Base-by-base conservation (phyloP, 2,888 invertebrate genomes). In the Stegophylla sp. region DNA sequence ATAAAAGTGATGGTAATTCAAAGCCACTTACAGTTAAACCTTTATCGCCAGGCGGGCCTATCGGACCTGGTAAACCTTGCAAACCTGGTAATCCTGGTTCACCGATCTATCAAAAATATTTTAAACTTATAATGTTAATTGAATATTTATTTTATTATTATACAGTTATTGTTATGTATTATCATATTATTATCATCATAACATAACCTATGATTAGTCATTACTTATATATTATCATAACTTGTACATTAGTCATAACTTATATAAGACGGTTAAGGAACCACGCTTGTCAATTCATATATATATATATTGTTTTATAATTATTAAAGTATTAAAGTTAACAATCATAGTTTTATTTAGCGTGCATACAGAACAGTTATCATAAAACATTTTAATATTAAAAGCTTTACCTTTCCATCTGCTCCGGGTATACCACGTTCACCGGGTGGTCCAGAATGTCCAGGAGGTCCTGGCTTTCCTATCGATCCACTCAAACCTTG, bases 51-150 rank as follows among this genome's bases (percentile, higher is more conserved):
- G 91, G 90, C 26, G 90, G 88, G 69, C 95, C 94, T 84, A 92
- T 89, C 3, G 91, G 89, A 67, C 94, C 94, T 66, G 92, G 93
- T 23, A 92, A 87, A 48, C 96, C 96, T 87, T 93, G 92, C 26
- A 92, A 87, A 20, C 95, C 95, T 85, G 91, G 91, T 17, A 90
- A 88, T 63, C 95, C 95, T 85, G 92, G 91, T 85, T 94, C 94
- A 34, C 96, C 96, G 17, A 93, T 90, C 79, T 79, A 63, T 66
- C 9, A 53, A 64, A 66, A 12, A 26, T 34, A 1, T 74, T n/a
- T 59, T 48, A 5, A 59, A 45, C 20, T 26, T 23, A 13, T 72
- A 23, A 56, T 7, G 7, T 34, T 34, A 34, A 34, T n/a, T n/a
- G n/a, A n/a, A n/a, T n/a, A n/a, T n/a, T n/a, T n/a, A n/a, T n/a